Evolutionary conservation across 2,797 vertebrate species (phyloP).

Genomic region (Eidolon dupreanum): DNA sequence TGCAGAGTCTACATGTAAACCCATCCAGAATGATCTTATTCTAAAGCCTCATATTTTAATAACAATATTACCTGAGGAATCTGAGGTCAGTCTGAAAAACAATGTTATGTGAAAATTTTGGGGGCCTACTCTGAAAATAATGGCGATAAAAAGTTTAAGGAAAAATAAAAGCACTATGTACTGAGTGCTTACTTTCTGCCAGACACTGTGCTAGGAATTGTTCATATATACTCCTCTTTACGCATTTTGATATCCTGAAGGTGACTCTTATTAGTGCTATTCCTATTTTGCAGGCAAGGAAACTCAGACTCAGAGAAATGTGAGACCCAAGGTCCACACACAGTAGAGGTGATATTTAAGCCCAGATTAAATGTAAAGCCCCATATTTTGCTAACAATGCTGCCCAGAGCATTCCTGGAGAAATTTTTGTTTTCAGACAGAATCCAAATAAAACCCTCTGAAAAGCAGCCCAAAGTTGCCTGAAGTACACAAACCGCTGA

Average conservation of each 20-base stretch:
- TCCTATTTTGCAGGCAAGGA: background rate
- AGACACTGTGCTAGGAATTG: background rate
- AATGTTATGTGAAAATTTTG: background rate
- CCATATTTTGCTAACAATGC: background rate
- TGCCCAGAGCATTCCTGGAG: background rate
- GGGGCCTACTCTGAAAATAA: background rate
- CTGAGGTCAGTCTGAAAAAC: background rate
- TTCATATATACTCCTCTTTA: rapidly evolving
- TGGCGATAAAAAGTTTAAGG: background rate
- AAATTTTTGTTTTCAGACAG: background rate
- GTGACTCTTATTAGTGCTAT: background rate
- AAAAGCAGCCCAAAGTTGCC: background rate
- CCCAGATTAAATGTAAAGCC: background rate
- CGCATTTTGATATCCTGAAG: background rate
- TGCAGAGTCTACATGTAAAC: background rate
- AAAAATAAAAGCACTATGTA: background rate
- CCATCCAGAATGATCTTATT: background rate
- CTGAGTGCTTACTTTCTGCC: background rate
- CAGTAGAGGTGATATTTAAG: background rate
- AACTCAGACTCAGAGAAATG: background rate
- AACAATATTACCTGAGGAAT: background rate
- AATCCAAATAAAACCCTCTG: background rate
- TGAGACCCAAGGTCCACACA: background rate
- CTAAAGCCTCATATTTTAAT: background rate
- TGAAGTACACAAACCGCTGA: background rate